phyloP scores from a whole-genome alignment of 2,888 invertebrate genomes.

The Ephialtes manifestator region DNA sequence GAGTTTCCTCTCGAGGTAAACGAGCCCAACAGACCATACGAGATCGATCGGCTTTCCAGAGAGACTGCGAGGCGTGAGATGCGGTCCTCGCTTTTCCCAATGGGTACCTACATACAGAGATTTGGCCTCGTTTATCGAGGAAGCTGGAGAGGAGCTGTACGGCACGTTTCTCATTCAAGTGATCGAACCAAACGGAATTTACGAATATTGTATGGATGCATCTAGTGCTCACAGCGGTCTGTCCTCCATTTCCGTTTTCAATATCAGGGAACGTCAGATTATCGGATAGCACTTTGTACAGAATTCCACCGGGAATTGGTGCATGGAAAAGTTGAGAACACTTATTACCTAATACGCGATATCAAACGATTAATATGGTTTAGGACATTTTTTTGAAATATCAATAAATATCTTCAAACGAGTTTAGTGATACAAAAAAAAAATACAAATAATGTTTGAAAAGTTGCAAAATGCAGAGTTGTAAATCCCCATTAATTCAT shows the following conservation, averaged over 20 bases:
- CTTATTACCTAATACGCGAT: slow-evolving; percentile 6
- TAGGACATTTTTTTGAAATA: too few relatives aligned
- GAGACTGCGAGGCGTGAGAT: slow-evolving; percentile 2
- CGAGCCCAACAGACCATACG: slow-evolving; percentile 3
- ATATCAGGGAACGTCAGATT: slow-evolving; percentile 8
- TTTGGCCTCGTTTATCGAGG: slow-evolving; percentile 32
- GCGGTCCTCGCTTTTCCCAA: slow-evolving; percentile 8
- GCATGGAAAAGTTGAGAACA: slow-evolving; percentile 5
- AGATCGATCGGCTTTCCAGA: slow-evolving; percentile 71
- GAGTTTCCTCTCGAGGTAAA: slow-evolving; percentile 19
- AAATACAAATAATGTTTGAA: too few relatives aligned
- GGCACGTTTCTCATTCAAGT: slow-evolving; percentile 28
- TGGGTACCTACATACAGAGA: background rate
- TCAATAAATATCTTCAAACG: too few relatives aligned
- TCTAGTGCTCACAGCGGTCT: background rate
- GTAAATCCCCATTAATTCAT: too few relatives aligned
- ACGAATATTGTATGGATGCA: slow-evolving; percentile 5
- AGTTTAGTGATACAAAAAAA: too few relatives aligned
- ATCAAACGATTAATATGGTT: background rate
- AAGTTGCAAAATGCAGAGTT: too few relatives aligned
- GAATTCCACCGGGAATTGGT: background rate
- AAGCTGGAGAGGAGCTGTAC: background rate
- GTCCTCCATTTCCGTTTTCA: background rate
- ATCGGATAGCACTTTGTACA: slow-evolving; percentile 10
- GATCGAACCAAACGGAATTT: slow-evolving; percentile 28